These are phyloP conservation scores for Venustaconcha ellipsiformis DNA, from an alignment of 1,140 invertebrate genomes.

Conservation along the genomic window DNA sequence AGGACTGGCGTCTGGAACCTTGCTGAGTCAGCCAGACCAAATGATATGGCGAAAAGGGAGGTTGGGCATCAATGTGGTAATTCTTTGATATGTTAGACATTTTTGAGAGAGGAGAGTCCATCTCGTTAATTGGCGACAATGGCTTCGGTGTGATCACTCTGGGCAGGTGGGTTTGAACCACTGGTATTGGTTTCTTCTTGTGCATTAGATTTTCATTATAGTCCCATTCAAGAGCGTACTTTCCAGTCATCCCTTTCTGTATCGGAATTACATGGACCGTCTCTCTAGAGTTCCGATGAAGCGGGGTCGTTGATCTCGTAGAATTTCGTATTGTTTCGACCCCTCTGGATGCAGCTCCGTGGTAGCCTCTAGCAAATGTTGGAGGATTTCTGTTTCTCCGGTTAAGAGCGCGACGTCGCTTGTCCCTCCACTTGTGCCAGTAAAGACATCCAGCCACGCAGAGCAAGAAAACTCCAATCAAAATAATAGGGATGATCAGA, in stretches of 20 bases:
- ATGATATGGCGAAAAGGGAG: slow-evolving; percentile 23
- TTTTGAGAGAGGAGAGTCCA: slow-evolving; percentile 22
- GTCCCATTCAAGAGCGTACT: slow-evolving; percentile 26
- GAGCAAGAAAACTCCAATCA: slow-evolving; percentile 28
- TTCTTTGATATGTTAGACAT: slow-evolving; percentile 23
- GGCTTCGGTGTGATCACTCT: slow-evolving; percentile 9
- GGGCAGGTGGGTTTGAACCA: no score
- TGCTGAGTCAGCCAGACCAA: neutral
- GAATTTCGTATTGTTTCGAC: slow-evolving; percentile 26
- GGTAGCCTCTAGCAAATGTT: slow-evolving; percentile 18
- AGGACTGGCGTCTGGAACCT: neutral
- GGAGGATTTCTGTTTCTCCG: neutral
- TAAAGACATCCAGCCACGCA: slow-evolving; percentile 27
- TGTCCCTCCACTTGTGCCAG: slow-evolving; percentile 37
- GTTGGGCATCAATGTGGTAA: slow-evolving; percentile 17
- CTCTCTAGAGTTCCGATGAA: slow-evolving; percentile 17
- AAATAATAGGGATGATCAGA: slow-evolving; percentile 29
- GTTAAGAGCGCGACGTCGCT: slow-evolving; percentile 8
- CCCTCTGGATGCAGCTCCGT: neutral
- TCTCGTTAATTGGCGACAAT: slow-evolving; percentile 29
- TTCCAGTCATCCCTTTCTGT: slow-evolving; percentile 13
- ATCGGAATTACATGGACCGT: slow-evolving; percentile 23
- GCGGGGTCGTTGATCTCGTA: slow-evolving; percentile 30
- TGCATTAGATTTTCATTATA: neutral
- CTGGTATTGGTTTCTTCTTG: no score